Conservation (phyloP, 2,888 invertebrate species). For the Panopea generosa region DNA sequence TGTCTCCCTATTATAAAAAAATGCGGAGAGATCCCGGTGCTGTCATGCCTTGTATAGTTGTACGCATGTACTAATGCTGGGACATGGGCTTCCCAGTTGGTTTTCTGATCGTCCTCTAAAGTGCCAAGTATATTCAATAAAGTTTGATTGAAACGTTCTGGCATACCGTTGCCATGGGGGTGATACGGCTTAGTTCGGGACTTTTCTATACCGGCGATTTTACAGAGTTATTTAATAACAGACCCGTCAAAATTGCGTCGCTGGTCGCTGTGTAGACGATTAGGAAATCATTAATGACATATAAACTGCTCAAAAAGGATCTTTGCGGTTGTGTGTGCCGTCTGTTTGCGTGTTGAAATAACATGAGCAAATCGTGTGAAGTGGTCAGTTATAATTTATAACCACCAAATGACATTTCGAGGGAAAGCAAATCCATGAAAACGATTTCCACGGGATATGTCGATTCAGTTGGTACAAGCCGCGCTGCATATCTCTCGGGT, state of each 20-base stretch:
- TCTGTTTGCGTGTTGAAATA: not conserved
- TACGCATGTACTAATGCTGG: too few relatives aligned
- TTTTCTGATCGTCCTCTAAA: too few relatives aligned
- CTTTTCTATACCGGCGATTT: slow-evolving; percentile 28
- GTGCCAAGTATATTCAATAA: slow-evolving; percentile 36
- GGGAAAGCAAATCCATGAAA: slow-evolving; percentile 1
- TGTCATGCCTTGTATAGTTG: slow-evolving; percentile 7
- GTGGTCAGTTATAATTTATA: not conserved
- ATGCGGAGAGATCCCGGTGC: slow-evolving; percentile 39
- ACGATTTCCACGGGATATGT: slow-evolving; percentile 10
- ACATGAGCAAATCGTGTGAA: too few relatives aligned
- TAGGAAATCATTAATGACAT: slow-evolving; percentile 33
- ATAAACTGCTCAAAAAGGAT: too few relatives aligned
- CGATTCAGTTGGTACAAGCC: not conserved
- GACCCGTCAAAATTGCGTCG: slow-evolving; percentile 37
- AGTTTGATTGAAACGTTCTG: slow-evolving; percentile 44
- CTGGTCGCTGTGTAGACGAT: too few relatives aligned
- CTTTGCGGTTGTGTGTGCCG: too few relatives aligned
- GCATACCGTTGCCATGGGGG: slow-evolving; percentile 52
- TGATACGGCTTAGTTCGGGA: slow-evolving; percentile 47
- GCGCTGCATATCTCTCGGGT: too few relatives aligned
- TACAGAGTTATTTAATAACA: slow-evolving; percentile 34
- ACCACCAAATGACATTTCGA: slow-evolving; percentile 1
- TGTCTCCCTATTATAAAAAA: slow-evolving; percentile 40
- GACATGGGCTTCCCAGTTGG: too few relatives aligned